Evolutionary conservation across 2,888 invertebrate genomes (phyloP), one percentile per base, ranked within the genome.

Genomic region (Ischnus inquisitorius): DNA sequence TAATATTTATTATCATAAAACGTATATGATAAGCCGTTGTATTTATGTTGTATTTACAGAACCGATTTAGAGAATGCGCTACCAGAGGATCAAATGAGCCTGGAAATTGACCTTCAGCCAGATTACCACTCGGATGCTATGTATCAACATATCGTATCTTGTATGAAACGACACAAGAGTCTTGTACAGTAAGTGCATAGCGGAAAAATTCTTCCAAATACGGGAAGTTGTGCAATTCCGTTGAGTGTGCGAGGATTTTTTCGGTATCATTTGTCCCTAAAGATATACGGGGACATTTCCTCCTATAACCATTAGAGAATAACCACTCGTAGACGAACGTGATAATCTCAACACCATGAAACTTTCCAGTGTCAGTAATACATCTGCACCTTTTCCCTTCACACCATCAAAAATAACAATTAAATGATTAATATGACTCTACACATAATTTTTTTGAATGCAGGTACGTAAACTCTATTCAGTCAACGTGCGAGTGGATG

Each of bases 91-190:
- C n/a, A n/a, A n/a, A n/a, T n/a, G n/a, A 12, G n/a, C 46, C n/a
- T n/a, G 4, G 22, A 65, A 16, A 16, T 43, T 12, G n/a, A 3
- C 3, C 22, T 65, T 14, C 16, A 41, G n/a, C 25, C 65, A 10
- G 22, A 22, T 43, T 41, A 10, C n/a, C n/a, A n/a, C n/a, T n/a
- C n/a, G n/a, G n/a, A n/a, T n/a, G n/a, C n/a, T n/a, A n/a, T n/a
- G n/a, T 72, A 72, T 22, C 14, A 57, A 10, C 10, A 60, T 10
- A 22, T 72, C 28, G 72, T 60, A n/a, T 28, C 39, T 16, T 72
- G 72, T 16, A 25, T 72, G 14, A 22, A 72, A 25, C 22, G 57
- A 12, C 72, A 72, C 57, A 72, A 72, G 14, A 34, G 39, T 2
- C 28, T 25, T 25, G 28, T 71, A 12, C 0, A 22, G 71, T 34